Percentiles rank a stretch among this genome's conserved stretches.
phyloP scores from a whole-genome alignment of 2,113 vertebrate species.

The Gopherus evgoodei region DNA sequence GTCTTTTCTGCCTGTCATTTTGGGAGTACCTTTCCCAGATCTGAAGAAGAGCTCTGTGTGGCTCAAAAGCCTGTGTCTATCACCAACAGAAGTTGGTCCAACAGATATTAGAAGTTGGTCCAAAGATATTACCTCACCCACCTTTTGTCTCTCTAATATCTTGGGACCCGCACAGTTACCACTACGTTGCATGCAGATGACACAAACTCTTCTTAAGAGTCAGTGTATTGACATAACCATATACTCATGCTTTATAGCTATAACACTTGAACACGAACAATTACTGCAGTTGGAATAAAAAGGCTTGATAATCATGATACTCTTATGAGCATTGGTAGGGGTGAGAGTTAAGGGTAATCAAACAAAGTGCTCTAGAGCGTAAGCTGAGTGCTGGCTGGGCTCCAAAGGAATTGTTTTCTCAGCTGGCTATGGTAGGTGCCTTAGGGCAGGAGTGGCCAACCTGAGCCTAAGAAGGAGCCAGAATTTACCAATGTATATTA shows the following conservation, averaged over 20 bases:
- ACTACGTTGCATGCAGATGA: background rate
- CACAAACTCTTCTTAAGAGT: background rate
- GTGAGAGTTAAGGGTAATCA: background rate
- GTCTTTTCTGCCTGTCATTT: no score
- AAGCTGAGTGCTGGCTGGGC: background rate
- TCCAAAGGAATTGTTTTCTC: conserved; percentile 50
- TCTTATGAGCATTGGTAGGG: background rate
- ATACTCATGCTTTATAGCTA: background rate
- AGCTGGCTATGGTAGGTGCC: background rate
- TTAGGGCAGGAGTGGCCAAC: background rate
- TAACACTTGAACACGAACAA: background rate
- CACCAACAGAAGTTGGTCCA: no score
- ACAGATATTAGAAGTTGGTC: no score
- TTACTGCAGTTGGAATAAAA: background rate
- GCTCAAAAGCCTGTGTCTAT: no score
- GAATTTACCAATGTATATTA: no score
- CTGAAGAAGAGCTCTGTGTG: no score
- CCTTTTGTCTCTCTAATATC: no score
- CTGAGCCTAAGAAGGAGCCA: no score
- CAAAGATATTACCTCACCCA: no score
- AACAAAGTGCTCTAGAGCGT: conserved; percentile 1
- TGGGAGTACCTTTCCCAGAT: no score
- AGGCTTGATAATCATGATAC: conserved; percentile 16
- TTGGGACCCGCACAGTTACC: background rate
- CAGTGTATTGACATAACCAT: background rate